phyloP scores from a whole-genome alignment of 1,140 invertebrate species.

The Mya arenaria region DNA sequence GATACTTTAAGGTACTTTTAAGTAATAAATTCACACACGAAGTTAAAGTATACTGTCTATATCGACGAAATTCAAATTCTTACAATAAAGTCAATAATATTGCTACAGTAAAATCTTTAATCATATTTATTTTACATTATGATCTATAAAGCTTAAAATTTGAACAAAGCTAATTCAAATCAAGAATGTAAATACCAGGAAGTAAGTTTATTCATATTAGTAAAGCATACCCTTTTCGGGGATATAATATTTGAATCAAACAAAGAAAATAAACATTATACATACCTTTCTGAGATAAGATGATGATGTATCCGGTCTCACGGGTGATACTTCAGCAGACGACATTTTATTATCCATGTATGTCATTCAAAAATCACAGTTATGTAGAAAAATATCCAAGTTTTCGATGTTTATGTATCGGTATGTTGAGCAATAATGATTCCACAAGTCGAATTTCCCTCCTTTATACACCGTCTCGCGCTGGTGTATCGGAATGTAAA shows the following conservation, averaged over 20 bases:
- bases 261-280: neutral
- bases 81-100: too few relatives aligned
- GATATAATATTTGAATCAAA: too few relatives aligned
- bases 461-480: slow-evolving; percentile 44
- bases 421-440: slow-evolving; percentile 18
- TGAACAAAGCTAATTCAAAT: too few relatives aligned
- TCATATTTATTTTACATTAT: too few relatives aligned
- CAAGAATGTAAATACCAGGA: too few relatives aligned
- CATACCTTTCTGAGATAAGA: slow-evolving; percentile 52
- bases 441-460: neutral
- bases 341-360: slow-evolving; percentile 50
- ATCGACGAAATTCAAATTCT: too few relatives aligned
- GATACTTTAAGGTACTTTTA: too few relatives aligned
- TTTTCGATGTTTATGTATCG: slow-evolving; percentile 19
- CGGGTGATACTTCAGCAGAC: slow-evolving; percentile 42
- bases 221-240: too few relatives aligned
- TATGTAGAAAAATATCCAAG: neutral
- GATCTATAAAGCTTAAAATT: too few relatives aligned
- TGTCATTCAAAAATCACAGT: neutral
- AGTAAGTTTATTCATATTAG: too few relatives aligned
- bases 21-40: too few relatives aligned
- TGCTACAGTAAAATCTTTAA: neutral
- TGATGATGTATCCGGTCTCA: slow-evolving; percentile 44
- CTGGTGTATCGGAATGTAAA: slow-evolving; percentile 55
- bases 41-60: too few relatives aligned